These are phyloP conservation scores for Anarhynchus alexandrinus DNA, from an alignment of 2,113 vertebrate genomes.

Conservation along the genomic window DNA sequence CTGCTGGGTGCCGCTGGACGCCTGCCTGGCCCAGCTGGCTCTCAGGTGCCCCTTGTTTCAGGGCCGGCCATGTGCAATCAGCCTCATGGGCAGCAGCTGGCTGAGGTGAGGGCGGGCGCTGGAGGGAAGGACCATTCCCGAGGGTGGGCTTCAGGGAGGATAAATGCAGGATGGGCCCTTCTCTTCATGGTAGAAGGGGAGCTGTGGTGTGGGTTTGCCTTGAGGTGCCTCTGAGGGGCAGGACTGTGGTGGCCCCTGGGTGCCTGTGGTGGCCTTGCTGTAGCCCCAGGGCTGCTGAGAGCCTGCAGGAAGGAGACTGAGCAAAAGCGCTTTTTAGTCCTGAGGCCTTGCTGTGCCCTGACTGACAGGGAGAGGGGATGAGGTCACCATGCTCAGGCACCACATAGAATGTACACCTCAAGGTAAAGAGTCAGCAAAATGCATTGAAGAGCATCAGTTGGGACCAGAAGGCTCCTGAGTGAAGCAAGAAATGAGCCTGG, in stretches of 20 bases:
- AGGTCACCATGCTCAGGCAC: rapidly evolving
- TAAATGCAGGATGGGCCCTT: rapidly evolving
- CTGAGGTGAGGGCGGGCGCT: rapidly evolving
- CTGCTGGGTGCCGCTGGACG: too few relatives aligned
- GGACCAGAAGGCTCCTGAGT: not conserved
- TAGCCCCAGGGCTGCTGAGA: rapidly evolving
- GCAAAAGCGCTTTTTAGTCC: rapidly evolving
- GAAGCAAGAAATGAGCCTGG: rapidly evolving
- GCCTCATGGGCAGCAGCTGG: not conserved
- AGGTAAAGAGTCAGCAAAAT: not conserved
- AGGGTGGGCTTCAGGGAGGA: not conserved
- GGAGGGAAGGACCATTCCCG: not conserved
- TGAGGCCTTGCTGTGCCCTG: too few relatives aligned
- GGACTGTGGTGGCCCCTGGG: rapidly evolving
- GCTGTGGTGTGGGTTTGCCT: rapidly evolving
- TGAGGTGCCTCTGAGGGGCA: rapidly evolving
- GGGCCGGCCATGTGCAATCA: rapidly evolving
- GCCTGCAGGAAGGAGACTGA: rapidly evolving
- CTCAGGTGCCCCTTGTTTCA: not conserved
- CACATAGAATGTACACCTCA: rapidly evolving
- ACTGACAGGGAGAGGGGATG: rapidly evolving
- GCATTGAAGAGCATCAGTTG: rapidly evolving
- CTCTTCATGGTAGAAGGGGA: rapidly evolving
- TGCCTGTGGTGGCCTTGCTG: not conserved
- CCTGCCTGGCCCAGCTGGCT: too few relatives aligned